Evolutionary conservation across 2,888 invertebrate genomes (phyloP).

Genomic region (Auanema freiburgensis): DNA sequence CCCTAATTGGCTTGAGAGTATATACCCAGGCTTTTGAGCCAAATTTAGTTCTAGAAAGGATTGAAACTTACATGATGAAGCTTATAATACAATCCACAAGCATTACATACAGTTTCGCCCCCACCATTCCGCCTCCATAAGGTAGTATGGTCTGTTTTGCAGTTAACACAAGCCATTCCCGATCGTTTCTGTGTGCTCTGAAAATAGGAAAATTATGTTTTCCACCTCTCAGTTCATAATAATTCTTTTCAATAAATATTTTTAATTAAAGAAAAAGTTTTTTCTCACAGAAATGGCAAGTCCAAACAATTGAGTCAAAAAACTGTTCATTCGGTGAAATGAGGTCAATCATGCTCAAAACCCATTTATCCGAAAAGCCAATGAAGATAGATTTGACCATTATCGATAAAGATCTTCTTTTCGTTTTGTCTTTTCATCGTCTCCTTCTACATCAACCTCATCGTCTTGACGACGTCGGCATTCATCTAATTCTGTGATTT

Average conservation of each 20-base stretch:
- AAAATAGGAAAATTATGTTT: constrained; percentile 18
- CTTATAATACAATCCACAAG: constrained; percentile 95
- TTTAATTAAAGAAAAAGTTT: background rate
- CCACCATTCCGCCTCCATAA: constrained; percentile 90
- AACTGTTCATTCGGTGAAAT: too few relatives aligned
- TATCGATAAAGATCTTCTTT: constrained; percentile 3
- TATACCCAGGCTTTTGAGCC: too few relatives aligned
- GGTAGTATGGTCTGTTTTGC: constrained; percentile 85
- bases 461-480: too few relatives aligned
- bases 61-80: constrained; percentile 72
- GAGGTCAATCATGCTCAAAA: too few relatives aligned
- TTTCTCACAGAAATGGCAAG: background rate
- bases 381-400: too few relatives aligned
- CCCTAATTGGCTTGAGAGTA: too few relatives aligned
- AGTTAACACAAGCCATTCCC: constrained; percentile 88
- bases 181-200: constrained; percentile 72
- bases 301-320: background rate
- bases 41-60: too few relatives aligned
- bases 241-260: background rate
- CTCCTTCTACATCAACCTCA: background rate
- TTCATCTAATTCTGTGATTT: too few relatives aligned
- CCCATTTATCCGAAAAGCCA: too few relatives aligned
- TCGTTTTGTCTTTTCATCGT: background rate
- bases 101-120: constrained; percentile 97
- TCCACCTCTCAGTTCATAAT: background rate